Base-by-base conservation (phyloP, 2,797 vertebrate species). In the Tokudaia muenninki region DNA sequence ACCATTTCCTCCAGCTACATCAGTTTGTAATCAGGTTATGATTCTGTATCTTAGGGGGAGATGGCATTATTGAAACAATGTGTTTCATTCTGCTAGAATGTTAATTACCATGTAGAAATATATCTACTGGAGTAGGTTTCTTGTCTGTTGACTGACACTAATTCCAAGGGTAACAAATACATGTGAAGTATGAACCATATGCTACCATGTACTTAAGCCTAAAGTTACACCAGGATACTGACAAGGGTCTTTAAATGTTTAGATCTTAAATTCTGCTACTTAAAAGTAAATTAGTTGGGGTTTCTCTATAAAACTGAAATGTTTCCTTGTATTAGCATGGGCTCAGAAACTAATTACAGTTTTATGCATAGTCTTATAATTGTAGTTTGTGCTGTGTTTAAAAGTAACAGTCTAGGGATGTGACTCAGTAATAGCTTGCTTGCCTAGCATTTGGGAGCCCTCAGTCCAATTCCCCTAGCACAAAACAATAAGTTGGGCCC, bases 371-470 rank as follows among this genome's bases (percentile, higher is more conserved):
- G 44, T 95, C 31, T 74, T 91, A 37, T n/a, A 41, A 59, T 34
- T 80, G 13, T 50, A 70, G 24, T 50, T 90, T 90, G 67, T 50
- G n/a, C 67, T 88, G 1, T 89, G 81, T 90, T 95, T 94, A 86
- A 95, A 92, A 89, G n/a, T 96, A 82, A 79, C 24, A 19, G 16
- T 74, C 86, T 41, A 9, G 70, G 50, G 26, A 19, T 88, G 41
- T 41, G 26, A 41, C 14, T 88, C 24, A 29, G 52, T 72, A 72
- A 57, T 41, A 88, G 67, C 19, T 41, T 55, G 50, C 24, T 88
- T 88, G 67, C 86, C 70, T 88, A 59, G 52, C 70, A 44, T 88
- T 55, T 75, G n/a, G n/a, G 70, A 88, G n/a, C 16, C 16, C n/a
- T 75, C n/a, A 41, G 87, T 88, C 9, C n/a, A 59, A 21, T 31